phyloP scores from a whole-genome alignment of 2,113 vertebrate genomes.

The Danionella cerebrum region DNA sequence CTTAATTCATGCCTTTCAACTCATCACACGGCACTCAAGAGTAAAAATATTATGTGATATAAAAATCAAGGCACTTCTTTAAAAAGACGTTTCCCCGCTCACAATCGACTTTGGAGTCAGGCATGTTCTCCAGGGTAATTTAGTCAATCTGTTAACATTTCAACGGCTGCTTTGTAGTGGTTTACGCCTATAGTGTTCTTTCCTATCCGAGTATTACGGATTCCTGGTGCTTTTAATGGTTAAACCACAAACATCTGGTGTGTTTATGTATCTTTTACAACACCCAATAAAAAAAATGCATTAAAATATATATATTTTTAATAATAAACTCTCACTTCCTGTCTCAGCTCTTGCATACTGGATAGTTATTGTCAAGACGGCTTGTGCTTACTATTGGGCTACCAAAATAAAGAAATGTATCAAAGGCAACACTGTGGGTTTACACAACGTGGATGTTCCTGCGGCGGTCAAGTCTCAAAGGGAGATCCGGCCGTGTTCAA shows the following conservation, averaged over 20 bases:
- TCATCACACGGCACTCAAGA: background rate
- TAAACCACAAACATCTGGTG: background rate
- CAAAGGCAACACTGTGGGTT: constrained; percentile 13
- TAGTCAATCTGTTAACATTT: background rate
- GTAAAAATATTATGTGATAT: background rate
- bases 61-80: constrained; percentile 32
- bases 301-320: too few relatives aligned
- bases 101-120: constrained; percentile 13
- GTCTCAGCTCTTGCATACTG: background rate
- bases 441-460: background rate
- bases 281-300: background rate
- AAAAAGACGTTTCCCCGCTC: too few relatives aligned
- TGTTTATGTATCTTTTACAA: background rate
- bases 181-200: background rate
- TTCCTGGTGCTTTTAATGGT: background rate
- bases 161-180: background rate
- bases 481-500: constrained; percentile 58
- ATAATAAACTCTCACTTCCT: background rate
- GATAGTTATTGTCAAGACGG: constrained; percentile 4
- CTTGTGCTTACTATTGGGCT: background rate
- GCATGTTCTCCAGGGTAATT: background rate
- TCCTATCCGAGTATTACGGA: background rate
- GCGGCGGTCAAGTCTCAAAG: too few relatives aligned
- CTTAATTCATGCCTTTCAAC: background rate
- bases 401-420: background rate